Evolutionary conservation across 92 coral and sea anemone species (phyloP).

Genomic region (Epizoanthus illoricatus): DNA sequence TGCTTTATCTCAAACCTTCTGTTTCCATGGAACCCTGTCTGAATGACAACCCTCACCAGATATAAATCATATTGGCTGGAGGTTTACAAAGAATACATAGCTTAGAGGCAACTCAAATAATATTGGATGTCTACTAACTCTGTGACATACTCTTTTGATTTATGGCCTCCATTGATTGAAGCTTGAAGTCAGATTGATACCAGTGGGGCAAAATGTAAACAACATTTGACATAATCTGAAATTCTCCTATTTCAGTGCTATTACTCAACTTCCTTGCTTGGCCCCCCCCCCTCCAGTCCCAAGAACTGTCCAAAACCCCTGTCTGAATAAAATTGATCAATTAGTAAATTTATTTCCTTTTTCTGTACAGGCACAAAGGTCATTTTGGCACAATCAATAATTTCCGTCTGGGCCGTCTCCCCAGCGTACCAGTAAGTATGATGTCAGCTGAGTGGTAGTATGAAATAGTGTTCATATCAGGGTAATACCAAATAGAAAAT

Average conservation of each 20-base stretch:
- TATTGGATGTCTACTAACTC: no score
- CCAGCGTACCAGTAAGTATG: conserved; percentile 95
- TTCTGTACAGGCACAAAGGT: conserved; percentile 89
- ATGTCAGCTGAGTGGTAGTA: neutral
- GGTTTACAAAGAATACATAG: no score
- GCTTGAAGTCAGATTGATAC: neutral
- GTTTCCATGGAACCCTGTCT: no score
- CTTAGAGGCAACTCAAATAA: no score
- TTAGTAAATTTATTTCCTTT: neutral
- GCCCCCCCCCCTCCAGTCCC: neutral
- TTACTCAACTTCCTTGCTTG: neutral
- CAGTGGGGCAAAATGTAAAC: neutral
- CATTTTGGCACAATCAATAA: conserved; percentile 99
- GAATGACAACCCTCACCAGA: no score
- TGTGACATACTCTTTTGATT: no score
- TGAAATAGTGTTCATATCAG: neutral
- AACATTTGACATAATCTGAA: neutral
- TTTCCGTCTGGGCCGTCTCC: conserved; percentile 94
- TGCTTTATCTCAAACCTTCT: no score
- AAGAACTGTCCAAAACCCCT: neutral
- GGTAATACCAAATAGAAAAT: no score
- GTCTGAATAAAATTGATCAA: no score
- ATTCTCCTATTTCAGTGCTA: neutral
- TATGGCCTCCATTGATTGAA: no score
- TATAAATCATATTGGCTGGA: no score